phyloP scores from a whole-genome alignment of 2,888 invertebrate genomes.

The Polydrusus tereticollis region DNA sequence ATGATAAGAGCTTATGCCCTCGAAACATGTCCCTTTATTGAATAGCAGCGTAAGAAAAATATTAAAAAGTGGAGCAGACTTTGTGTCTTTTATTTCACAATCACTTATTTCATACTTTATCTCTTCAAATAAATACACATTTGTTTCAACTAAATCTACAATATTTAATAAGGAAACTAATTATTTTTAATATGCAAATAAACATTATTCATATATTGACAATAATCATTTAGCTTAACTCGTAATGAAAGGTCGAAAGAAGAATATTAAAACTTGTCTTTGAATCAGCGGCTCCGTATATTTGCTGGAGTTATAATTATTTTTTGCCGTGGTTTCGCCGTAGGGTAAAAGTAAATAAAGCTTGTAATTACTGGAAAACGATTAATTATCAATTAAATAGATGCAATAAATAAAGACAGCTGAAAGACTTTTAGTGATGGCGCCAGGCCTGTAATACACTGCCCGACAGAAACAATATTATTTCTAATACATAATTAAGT shows the following conservation, averaged over 20 bases:
- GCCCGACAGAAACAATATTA: neutral
- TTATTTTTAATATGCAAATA: slow-evolving; percentile 39
- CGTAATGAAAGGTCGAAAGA: slow-evolving; percentile 30
- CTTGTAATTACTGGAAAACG: slow-evolving; percentile 62
- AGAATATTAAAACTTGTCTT: slow-evolving; percentile 46
- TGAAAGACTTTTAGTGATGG: slow-evolving; percentile 45
- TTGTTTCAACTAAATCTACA: slow-evolving; percentile 17
- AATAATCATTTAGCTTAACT: slow-evolving; percentile 36
- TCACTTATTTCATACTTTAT: no score
- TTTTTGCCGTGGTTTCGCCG: slow-evolving; percentile 38
- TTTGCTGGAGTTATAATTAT: slow-evolving; percentile 38
- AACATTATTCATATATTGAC: slow-evolving; percentile 36
- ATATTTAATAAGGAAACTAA: slow-evolving; percentile 25
- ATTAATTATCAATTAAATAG: slow-evolving; percentile 64
- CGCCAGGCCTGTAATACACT: slow-evolving; percentile 20
- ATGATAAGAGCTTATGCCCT: no score
- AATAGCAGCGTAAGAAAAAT: no score
- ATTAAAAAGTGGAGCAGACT: no score
- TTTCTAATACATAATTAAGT: neutral
- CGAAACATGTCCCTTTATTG: no score
- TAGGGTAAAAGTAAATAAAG: slow-evolving; percentile 57
- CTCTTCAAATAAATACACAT: no score
- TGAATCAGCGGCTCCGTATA: slow-evolving; percentile 35
- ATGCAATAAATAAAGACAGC: slow-evolving; percentile 60
- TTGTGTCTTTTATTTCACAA: no score